Evolutionary conservation across 2,797 vertebrate species (phyloP), one percentile per base, ranked within the genome.

Genomic region (Perodicticus potto): DNA sequence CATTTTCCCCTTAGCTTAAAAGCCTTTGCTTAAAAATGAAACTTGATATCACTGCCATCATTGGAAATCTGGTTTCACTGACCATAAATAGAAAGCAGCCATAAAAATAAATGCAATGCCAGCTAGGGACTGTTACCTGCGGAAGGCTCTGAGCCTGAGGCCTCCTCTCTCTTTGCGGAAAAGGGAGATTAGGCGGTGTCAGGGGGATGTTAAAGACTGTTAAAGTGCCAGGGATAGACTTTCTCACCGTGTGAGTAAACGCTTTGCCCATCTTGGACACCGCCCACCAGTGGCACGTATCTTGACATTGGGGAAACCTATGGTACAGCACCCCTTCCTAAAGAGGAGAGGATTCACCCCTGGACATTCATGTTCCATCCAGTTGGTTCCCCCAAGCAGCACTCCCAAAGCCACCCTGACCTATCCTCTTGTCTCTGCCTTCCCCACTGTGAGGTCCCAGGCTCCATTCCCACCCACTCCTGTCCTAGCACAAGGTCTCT

Each of bases 11-110:
- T 72, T 37, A 67, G 27, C 40, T 80, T 88, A 49, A 78, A 76
- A 23, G 77, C 34, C 81, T 97, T 88, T 86, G 74, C 93, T 92
- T 84, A 73, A 95, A 95, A 88, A 67, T 0, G 29, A 94, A 94
- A 49, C 34, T 81, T 29, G 59, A 10, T 78, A 29, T 67, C 77
- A 6, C 32, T 34, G 91, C 67, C 55, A 32, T 83, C 45, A 72
- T 43, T 80, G 70, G 84, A 93, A 95, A 76, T 76, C 88, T 78
- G 53, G 37, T 94, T 93, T 91, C 72, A 37, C 91, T 89, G 67
- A 55, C 70, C 8, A 5, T 86, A 83, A 85, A 78, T 25, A 85
- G 94, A 92, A 92, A 88, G 20, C 77, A 80, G 85, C 70, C 63
- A 2, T 53, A 88, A 49, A 88, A 80, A 88, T 43, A 76, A 86